phyloP scores from a whole-genome alignment of 2,888 invertebrate genomes.

The Drosophila melanosoma region DNA sequence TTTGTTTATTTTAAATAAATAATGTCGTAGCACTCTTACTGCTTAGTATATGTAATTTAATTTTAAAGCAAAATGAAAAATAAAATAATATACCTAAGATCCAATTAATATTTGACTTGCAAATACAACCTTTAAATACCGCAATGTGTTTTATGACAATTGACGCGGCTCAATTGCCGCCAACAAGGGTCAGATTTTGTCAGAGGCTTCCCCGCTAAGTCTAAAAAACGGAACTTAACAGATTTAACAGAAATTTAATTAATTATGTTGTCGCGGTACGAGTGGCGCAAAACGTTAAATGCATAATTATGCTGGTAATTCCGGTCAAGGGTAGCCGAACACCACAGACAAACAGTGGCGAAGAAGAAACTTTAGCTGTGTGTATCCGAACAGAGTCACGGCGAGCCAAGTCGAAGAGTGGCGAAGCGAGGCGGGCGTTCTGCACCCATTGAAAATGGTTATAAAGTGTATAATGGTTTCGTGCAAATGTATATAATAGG shows the following conservation, averaged over 20 bases:
- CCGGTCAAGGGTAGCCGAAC: slow-evolving; percentile 42
- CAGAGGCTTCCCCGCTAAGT: neutral
- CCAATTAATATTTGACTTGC: neutral
- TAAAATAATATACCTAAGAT: neutral
- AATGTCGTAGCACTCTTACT: too few species aligned
- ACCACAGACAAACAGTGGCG: slow-evolving; percentile 13
- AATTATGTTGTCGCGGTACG: slow-evolving; percentile 75
- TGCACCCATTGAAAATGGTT: neutral
- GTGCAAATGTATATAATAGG: neutral
- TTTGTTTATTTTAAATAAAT: too few species aligned
- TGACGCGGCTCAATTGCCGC: neutral
- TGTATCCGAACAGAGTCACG: neutral
- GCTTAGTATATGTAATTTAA: neutral
- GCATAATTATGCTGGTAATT: slow-evolving; percentile 78
- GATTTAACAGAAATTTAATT: slow-evolving; percentile 70
- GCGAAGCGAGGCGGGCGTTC: neutral
- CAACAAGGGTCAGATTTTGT: neutral
- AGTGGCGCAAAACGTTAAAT: slow-evolving; percentile 70
- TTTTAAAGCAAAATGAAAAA: neutral
- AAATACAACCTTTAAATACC: neutral
- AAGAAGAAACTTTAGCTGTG: neutral
- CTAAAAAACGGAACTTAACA: slow-evolving; percentile 28
- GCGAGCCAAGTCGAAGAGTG: neutral
- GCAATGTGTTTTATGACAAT: neutral
- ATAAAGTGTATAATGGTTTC: neutral